A percentile compares a stretch with the other conserved stretches of the same genome.
Conservation (phyloP, 2,888 invertebrate genomes). For the Agriopis marginaria region DNA sequence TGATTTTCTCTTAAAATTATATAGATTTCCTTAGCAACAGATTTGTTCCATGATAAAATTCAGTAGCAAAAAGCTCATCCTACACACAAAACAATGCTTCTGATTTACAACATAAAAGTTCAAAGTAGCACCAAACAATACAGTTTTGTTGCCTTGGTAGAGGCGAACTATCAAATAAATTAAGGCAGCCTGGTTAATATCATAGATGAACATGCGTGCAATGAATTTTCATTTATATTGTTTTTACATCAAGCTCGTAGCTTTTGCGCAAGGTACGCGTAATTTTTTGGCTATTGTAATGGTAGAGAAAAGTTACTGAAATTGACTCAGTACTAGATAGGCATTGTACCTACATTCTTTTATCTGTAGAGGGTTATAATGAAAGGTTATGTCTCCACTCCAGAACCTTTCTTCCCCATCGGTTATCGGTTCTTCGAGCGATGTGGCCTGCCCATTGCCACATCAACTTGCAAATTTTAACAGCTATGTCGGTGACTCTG, state of each 20-base stretch:
- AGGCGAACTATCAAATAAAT: slow-evolving; percentile 67
- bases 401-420: too few species aligned
- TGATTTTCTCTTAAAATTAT: background rate
- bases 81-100: slow-evolving; percentile 1
- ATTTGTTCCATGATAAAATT: background rate
- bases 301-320: background rate
- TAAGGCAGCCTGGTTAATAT: slow-evolving; percentile 76
- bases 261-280: background rate
- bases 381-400: too few species aligned
- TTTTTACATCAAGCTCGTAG: background rate
- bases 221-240: slow-evolving; percentile 58
- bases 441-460: too few species aligned
- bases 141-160: slow-evolving; percentile 47
- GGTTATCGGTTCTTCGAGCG: too few species aligned
- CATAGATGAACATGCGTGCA: slow-evolving; percentile 67
- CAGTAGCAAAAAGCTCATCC: background rate
- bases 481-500: too few species aligned
- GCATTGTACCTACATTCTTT: too few species aligned
- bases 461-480: too few species aligned
- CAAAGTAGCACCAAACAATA: slow-evolving; percentile 57
- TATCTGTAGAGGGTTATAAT: too few species aligned
- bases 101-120: slow-evolving; percentile 47
- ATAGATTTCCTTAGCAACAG: slow-evolving; percentile 6
- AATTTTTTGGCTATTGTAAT: background rate
- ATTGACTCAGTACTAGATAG: background rate